Conservation (phyloP, 1,140 invertebrate species). For the Zaprionus lachaisei region DNA sequence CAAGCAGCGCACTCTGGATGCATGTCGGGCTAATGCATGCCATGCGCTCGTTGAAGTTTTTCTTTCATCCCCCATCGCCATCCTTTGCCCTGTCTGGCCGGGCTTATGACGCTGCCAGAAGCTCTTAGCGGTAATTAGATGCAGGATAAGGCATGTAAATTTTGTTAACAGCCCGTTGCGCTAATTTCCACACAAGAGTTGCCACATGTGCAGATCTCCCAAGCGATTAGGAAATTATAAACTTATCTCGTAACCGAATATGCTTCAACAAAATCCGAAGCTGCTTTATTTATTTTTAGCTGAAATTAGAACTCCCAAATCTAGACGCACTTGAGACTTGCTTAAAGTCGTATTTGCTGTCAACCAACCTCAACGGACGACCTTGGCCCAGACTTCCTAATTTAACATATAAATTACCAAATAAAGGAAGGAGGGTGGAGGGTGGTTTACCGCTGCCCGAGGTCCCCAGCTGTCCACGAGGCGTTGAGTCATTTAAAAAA, state of each 20-base stretch:
- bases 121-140: conserved; percentile 66
- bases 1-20: conserved; percentile 15
- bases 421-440: not conserved
- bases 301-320: no score
- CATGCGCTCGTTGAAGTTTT: conserved; percentile 38
- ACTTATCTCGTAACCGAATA: conserved; percentile 10
- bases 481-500: conserved; percentile 38
- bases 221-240: conserved; percentile 33
- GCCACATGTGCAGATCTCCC: conserved; percentile 25
- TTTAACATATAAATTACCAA: conserved; percentile 9
- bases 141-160: conserved; percentile 60
- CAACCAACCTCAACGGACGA: not conserved
- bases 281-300: no score
- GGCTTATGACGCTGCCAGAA: conserved; percentile 41
- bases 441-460: not conserved
- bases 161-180: conserved; percentile 36
- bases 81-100: conserved; percentile 31
- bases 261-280: not conserved
- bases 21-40: conserved; percentile 51
- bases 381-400: not conserved
- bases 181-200: conserved; percentile 29
- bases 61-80: not conserved
- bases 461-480: conserved; percentile 13
- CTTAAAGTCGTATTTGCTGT: not conserved
- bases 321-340: not conserved